These are phyloP conservation scores for Ferrisia virgata DNA, from an alignment of 2,888 invertebrate species.

Conservation along the genomic window DNA sequence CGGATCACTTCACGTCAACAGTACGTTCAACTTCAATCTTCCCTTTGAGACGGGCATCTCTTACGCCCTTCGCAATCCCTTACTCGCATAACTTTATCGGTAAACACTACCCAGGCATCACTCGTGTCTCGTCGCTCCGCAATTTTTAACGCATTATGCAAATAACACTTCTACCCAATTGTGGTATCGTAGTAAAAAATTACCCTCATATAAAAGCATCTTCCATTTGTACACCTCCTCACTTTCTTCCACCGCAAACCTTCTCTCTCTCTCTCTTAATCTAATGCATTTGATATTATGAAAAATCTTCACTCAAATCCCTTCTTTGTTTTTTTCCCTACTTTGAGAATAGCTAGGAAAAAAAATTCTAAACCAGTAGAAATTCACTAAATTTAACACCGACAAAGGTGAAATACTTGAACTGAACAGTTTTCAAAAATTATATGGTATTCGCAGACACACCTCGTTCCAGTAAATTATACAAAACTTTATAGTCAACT, in stretches of 20 bases:
- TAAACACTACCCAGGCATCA: background rate
- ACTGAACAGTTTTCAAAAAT: background rate
- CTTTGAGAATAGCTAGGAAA: background rate
- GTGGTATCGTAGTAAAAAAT: background rate
- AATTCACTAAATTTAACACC: background rate
- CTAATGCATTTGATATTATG: background rate
- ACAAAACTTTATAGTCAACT: background rate
- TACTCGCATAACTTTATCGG: background rate
- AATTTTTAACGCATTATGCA: background rate
- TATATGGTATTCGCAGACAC: too few relatives aligned
- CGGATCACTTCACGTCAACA: background rate
- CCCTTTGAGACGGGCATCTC: background rate
- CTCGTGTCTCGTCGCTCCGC: background rate
- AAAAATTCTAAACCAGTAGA: background rate
- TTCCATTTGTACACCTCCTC: background rate
- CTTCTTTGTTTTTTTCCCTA: background rate
- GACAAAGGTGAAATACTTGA: background rate
- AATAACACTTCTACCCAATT: background rate
- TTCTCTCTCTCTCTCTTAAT: background rate
- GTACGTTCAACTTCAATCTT: background rate
- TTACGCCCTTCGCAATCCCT: background rate
- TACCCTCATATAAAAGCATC: background rate
- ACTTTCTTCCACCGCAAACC: background rate
- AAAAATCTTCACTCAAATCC: background rate
- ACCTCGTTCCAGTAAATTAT: background rate